phyloP scores from a whole-genome alignment of 2,888 invertebrate genomes.

The Megastigmus dorsalis region DNA sequence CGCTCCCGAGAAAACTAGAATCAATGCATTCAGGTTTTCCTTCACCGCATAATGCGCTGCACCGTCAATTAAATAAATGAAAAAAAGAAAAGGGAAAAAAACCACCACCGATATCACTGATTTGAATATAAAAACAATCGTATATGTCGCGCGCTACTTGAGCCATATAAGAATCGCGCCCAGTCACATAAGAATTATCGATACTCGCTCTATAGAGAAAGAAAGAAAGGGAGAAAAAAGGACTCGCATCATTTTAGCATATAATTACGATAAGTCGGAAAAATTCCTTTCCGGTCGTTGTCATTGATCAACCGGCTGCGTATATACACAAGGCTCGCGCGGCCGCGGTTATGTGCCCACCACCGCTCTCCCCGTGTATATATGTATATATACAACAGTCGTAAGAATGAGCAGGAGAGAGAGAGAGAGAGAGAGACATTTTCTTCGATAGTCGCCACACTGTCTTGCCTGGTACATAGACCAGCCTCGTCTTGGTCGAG shows the following conservation, averaged over 20 bases:
- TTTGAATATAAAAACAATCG: background rate
- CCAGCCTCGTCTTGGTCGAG: no score
- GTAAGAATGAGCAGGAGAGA: background rate
- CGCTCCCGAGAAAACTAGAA: no score
- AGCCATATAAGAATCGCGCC: background rate
- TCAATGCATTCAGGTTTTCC: background rate
- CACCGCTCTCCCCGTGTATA: background rate
- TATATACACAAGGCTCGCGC: background rate
- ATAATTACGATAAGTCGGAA: conserved; percentile 41
- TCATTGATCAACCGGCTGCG: conserved; percentile 15
- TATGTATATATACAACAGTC: no score
- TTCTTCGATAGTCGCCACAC: conserved; percentile 38
- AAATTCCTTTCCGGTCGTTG: conserved; percentile 50
- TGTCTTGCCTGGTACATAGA: conserved; percentile 28
- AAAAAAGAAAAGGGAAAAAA: no score
- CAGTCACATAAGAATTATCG: background rate
- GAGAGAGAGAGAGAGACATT: conserved; percentile 22
- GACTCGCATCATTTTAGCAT: conserved; percentile 11
- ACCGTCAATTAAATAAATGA: background rate
- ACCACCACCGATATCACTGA: conserved; percentile 1
- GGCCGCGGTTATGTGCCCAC: background rate
- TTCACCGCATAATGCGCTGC: background rate
- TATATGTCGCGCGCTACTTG: background rate
- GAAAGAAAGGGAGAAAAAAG: background rate
- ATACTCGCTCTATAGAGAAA: background rate